Conservation (phyloP, 2,113 vertebrate species). For the Percina caprodes region DNA sequence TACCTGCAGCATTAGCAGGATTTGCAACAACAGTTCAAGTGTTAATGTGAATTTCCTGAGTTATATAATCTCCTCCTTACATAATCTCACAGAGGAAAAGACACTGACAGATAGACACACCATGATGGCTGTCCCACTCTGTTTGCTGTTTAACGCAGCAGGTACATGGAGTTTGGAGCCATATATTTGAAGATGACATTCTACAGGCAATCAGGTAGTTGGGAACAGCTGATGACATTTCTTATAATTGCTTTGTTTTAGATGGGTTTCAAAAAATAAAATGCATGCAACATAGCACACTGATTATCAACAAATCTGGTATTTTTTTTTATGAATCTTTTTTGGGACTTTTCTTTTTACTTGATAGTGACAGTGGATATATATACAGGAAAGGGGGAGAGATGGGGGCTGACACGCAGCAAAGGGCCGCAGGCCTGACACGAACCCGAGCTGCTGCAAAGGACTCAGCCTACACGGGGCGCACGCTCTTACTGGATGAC, state of each 20-base stretch:
- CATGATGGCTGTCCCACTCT: slow-evolving; percentile 12
- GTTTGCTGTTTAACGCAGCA: slow-evolving; percentile 32
- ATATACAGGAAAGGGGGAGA: too few species aligned
- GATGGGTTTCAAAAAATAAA: not conserved
- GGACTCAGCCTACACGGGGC: too few species aligned
- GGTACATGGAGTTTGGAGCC: not conserved
- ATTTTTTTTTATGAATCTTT: too few species aligned
- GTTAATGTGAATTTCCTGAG: slow-evolving; percentile 58
- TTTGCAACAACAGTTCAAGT: slow-evolving; percentile 54
- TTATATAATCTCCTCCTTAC: slow-evolving; percentile 55
- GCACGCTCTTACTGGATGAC: too few species aligned
- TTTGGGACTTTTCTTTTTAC: too few species aligned
- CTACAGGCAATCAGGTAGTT: not conserved
- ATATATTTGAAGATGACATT: not conserved
- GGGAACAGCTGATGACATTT: slow-evolving; percentile 3
- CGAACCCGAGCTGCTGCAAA: too few species aligned
- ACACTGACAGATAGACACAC: slow-evolving; percentile 36
- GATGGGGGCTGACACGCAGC: too few species aligned
- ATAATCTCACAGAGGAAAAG: slow-evolving; percentile 50
- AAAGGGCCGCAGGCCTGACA: too few species aligned
- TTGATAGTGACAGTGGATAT: too few species aligned
- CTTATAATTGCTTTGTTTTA: not conserved
- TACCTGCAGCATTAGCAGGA: slow-evolving; percentile 56
- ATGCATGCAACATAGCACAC: not conserved
- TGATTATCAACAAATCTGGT: not conserved